phyloP scores from a whole-genome alignment of 2,113 vertebrate genomes.

The Mesitornis unicolor region DNA sequence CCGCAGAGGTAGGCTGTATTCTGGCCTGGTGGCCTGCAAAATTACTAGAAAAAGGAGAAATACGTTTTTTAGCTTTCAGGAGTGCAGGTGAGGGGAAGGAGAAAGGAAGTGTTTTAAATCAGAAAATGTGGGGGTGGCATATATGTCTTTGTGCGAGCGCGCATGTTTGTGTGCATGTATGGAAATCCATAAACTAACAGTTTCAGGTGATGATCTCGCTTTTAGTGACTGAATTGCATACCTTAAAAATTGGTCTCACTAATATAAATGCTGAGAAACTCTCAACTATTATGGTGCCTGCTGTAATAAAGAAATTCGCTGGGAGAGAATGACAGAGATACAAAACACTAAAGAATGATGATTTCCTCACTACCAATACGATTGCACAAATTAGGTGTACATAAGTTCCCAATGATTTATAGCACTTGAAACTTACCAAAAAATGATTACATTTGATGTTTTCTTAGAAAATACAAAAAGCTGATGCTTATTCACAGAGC shows the following conservation, averaged over 20 bases:
- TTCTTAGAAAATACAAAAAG: slow-evolving; percentile 54
- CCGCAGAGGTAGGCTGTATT: not conserved
- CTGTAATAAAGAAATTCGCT: not conserved
- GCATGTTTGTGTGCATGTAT: not conserved
- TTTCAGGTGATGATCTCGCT: not conserved
- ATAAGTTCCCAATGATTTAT: slow-evolving; percentile 53
- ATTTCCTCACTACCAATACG: slow-evolving; percentile 35
- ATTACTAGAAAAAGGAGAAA: not conserved
- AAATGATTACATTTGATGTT: slow-evolving; percentile 35
- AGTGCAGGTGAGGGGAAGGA: not conserved
- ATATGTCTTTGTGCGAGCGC: not conserved
- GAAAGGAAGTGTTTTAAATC: not conserved
- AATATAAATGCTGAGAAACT: slow-evolving; percentile 38
- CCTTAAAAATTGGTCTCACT: slow-evolving; percentile 1
- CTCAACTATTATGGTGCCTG: not conserved
- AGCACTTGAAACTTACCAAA: slow-evolving; percentile 57
- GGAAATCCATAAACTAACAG: not conserved
- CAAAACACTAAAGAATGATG: slow-evolving; percentile 36
- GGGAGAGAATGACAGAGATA: slow-evolving; percentile 14
- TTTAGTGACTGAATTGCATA: slow-evolving; percentile 1
- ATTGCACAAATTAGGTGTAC: slow-evolving; percentile 52
- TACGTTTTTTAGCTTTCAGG: not conserved
- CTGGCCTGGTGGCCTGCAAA: not conserved
- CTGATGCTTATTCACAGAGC: slow-evolving; percentile 30
- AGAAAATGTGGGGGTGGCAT: not conserved